Percentiles rank a stretch among this genome's conserved stretches.
Evolutionary conservation across 2,888 invertebrate genomes (phyloP).

Genomic region (Lumbricus terrestris): DNA sequence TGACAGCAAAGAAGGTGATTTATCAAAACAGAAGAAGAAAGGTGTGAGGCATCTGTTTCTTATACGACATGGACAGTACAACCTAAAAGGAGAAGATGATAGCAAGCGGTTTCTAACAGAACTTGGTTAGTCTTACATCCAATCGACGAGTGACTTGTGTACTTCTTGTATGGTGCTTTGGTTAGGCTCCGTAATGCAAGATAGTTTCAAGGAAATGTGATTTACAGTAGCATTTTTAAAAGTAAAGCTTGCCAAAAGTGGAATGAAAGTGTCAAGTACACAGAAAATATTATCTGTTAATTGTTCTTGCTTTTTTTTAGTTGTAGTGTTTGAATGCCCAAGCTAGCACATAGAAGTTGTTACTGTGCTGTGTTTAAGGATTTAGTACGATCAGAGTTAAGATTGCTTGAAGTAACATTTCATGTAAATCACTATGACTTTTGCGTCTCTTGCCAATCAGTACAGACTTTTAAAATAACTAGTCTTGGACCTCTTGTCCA

Average conservation of each 20-base stretch:
- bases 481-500: no score
- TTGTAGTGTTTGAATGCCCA: no score
- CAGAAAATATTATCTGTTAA: no score
- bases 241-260: not conserved
- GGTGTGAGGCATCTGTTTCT: constrained; percentile 38
- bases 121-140: constrained; percentile 66
- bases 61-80: constrained; percentile 86
- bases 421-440: no score
- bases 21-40: constrained; percentile 61
- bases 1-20: constrained; percentile 43
- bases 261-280: no score
- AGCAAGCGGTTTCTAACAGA: constrained; percentile 75
- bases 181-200: not conserved
- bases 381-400: no score
- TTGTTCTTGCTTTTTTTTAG: no score
- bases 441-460: no score
- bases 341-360: no score
- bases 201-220: not conserved
- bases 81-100: constrained; percentile 72
- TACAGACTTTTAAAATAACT: no score
- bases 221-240: not conserved
- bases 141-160: not conserved
- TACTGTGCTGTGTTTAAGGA: no score
- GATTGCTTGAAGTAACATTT: no score
- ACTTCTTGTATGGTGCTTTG: not conserved